Evolutionary conservation across 2,113 vertebrate genomes (phyloP).

Genomic region (Leucoraja erinaceus): DNA sequence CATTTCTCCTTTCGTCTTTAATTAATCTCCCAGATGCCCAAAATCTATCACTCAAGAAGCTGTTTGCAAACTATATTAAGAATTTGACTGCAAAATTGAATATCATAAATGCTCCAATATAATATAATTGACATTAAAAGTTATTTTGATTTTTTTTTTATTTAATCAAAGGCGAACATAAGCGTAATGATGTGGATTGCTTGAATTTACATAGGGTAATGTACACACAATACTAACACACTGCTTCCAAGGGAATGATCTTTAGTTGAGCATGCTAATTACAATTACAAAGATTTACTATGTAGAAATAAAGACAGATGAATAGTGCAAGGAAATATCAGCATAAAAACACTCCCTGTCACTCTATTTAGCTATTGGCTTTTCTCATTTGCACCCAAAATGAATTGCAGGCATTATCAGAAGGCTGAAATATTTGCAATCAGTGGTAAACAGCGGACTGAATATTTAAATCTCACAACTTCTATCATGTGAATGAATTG

Average conservation of each 20-base stretch:
- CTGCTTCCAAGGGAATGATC: background rate
- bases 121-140: background rate
- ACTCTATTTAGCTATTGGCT: background rate
- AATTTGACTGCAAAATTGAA: background rate
- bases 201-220: background rate
- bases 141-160: background rate
- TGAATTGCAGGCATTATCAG: background rate
- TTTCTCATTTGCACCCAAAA: background rate
- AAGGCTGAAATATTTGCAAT: background rate
- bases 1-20: background rate
- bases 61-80: background rate
- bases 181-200: background rate
- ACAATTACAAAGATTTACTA: background rate
- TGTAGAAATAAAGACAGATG: background rate
- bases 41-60: background rate
- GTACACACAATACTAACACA: background rate
- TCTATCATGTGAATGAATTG: background rate
- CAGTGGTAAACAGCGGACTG: constrained; percentile 4
- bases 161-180: background rate
- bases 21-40: background rate
- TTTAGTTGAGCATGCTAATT: background rate
- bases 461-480: background rate
- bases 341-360: background rate
- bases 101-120: background rate
- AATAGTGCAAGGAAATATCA: background rate